Percentiles rank a stretch among this genome's conserved stretches.
Evolutionary conservation across 2,888 invertebrate species (phyloP).

Genomic region (Tipula lateralis): DNA sequence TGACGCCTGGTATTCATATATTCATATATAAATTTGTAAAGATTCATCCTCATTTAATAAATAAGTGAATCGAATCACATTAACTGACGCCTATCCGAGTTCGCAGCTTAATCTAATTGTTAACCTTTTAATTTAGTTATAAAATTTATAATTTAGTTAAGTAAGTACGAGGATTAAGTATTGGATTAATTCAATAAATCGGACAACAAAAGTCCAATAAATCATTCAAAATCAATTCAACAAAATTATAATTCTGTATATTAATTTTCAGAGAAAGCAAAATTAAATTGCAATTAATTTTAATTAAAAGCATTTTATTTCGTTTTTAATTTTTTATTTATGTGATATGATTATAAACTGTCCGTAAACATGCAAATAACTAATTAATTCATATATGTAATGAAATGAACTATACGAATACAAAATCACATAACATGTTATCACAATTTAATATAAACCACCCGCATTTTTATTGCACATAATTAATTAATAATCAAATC

Average conservation of each 20-base stretch:
- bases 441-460: not conserved
- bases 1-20: no score
- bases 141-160: no score
- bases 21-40: no score
- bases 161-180: no score
- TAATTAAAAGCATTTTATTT: not conserved
- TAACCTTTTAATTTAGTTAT: no score
- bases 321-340: not conserved
- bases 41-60: no score
- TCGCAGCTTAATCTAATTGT: no score
- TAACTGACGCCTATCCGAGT: no score
- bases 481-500: not conserved
- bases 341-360: not conserved
- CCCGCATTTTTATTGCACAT: not conserved
- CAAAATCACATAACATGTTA: not conserved
- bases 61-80: no score
- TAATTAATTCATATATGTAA: conserved; percentile 2
- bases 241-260: not conserved
- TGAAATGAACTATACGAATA: not conserved
- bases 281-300: conserved; percentile 24
- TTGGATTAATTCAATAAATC: not conserved
- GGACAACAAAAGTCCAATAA: not conserved
- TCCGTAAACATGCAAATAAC: not conserved
- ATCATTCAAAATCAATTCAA: not conserved
- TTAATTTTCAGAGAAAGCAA: not conserved